Evolutionary conservation across 92 coral and sea anemone genomes (phyloP), one percentile per base, ranked within the genome.

Genomic region (Micromussa lordhowensis): DNA sequence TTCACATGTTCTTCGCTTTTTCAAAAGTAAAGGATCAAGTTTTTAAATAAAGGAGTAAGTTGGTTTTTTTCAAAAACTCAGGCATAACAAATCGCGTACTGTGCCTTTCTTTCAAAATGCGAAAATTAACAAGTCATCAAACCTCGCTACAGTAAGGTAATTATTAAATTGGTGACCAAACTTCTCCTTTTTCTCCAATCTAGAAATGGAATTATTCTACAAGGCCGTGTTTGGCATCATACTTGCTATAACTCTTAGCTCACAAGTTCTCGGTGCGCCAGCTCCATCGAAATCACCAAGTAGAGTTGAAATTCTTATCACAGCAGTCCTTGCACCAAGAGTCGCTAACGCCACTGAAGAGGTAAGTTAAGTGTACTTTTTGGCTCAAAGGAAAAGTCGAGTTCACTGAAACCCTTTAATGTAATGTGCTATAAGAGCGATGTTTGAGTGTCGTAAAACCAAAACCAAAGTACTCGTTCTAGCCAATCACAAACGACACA

Each of bases 281-380:
- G 80, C 79, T n/a, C 51, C 87, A 22, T 11, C 35, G 44, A 71
- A 35, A 17, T 10, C 18, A 19, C 34, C 68, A 12, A 57, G 71
- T 14, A 57, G 68, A 72, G 14, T 44, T 72, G 54, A 84, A 36
- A 5, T 73, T 29, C 80, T 84, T 16, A 28, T 84, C 70, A 57
- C 4, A 51, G 2, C 31, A 16, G 26, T 34, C 26, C 77, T 84
- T 71, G n/a, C 70, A 7, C 51, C 28, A 36, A 31, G 22, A n/a
- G 54, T 57, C 38, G 30, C 44, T 18, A 84, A 73, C 13, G 80
- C 87, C 24, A 84, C 80, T 11, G 53, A 73, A 84, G 72, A 72
- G 87, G 80, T 84, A 54, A 16, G 79, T 21, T 59, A 59, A 44
- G 51, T 44, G 51, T 44, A 0, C 51, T 44, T 44, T n/a, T 44